phyloP scores from a whole-genome alignment of 2,888 invertebrate species.

The Cryptus viduatorius region DNA sequence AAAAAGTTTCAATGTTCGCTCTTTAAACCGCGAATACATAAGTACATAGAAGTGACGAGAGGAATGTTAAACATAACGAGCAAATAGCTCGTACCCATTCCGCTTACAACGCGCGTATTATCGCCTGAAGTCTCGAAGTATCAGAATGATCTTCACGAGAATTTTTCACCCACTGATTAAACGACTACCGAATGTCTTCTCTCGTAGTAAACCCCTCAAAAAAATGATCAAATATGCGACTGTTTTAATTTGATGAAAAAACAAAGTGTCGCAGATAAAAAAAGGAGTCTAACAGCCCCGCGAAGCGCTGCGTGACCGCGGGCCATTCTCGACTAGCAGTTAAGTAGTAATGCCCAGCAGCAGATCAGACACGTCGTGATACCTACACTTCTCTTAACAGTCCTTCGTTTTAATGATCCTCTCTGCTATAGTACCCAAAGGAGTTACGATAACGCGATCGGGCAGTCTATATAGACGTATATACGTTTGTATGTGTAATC shows the following conservation, averaged over 20 bases:
- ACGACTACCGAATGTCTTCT: not conserved
- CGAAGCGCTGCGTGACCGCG: slow-evolving; percentile 54
- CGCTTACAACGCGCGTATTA: not conserved
- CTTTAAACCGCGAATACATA: no score
- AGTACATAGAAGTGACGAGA: not conserved
- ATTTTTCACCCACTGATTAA: not conserved
- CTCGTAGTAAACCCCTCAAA: not conserved
- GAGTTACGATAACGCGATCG: slow-evolving; percentile 65
- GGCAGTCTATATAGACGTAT: slow-evolving; percentile 3
- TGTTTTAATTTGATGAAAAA: not conserved
- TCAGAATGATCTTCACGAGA: not conserved
- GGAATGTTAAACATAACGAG: not conserved
- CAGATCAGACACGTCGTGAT: slow-evolving; percentile 65
- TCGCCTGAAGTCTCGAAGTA: not conserved
- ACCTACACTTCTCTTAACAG: slow-evolving; percentile 58
- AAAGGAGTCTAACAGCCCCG: slow-evolving; percentile 15
- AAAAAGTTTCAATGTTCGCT: no score
- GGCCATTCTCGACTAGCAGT: slow-evolving; percentile 53
- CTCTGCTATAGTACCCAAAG: slow-evolving; percentile 42
- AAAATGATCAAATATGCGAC: not conserved
- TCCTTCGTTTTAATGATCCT: slow-evolving; percentile 65
- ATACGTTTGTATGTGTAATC: slow-evolving; percentile 29
- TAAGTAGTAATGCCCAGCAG: slow-evolving; percentile 64
- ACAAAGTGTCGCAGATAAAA: slow-evolving; percentile 1
- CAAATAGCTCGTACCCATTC: not conserved